Percentiles rank a stretch among this genome's conserved stretches.
These are phyloP conservation scores for Rhagoletis pomonella DNA, from an alignment of 1,140 invertebrate genomes.

Conservation along the genomic window DNA sequence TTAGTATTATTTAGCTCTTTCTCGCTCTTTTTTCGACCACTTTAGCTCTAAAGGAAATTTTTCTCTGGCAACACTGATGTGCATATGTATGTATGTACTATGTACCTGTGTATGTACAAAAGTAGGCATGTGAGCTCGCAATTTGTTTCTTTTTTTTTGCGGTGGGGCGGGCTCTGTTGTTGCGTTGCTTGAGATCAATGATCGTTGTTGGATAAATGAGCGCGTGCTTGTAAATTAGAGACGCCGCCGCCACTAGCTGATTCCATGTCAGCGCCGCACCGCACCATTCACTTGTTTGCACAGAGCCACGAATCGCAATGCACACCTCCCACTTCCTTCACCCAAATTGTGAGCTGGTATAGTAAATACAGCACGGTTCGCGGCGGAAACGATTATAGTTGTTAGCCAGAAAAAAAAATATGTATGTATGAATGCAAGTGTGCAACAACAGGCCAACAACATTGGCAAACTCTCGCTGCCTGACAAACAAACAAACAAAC, in stretches of 20 bases:
- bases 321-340: neutral
- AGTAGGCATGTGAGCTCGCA: neutral
- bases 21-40: neutral
- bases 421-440: neutral
- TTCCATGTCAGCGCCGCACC: neutral
- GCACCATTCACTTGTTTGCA: neutral
- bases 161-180: neutral
- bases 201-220: slow-evolving; percentile 52
- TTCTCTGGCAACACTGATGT: neutral
- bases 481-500: slow-evolving; percentile 1
- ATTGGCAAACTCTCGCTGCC: slow-evolving; percentile 24
- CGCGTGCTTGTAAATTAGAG: slow-evolving; percentile 49
- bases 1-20: too few relatives aligned
- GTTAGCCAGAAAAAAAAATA: slow-evolving; percentile 11
- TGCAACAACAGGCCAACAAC: neutral
- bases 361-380: neutral
- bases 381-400: slow-evolving; percentile 48
- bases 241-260: slow-evolving; percentile 25
- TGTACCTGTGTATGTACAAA: neutral
- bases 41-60: neutral
- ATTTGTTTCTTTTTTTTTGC: slow-evolving; percentile 14
- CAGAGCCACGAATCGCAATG: neutral
- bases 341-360: neutral
- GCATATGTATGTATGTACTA: neutral
- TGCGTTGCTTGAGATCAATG: slow-evolving; percentile 33